Evolutionary conservation across 1,140 invertebrate genomes (phyloP).

Genomic region (Mizuhopecten yessoensis): DNA sequence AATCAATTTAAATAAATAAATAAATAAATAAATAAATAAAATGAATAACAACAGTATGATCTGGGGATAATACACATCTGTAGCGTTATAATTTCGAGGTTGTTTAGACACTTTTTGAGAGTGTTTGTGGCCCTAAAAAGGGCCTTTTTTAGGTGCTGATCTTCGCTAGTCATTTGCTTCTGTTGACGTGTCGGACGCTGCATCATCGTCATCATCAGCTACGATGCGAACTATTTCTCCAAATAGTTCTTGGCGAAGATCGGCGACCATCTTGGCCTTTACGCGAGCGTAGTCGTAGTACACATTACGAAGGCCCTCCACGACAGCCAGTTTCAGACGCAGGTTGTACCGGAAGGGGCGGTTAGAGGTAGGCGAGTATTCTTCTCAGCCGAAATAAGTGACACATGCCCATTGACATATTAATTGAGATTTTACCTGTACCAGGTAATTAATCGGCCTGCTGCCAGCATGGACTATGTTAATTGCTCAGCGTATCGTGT

Average conservation of each 20-base stretch:
- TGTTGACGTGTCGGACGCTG: not conserved
- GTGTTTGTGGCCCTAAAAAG: slow-evolving; percentile 21
- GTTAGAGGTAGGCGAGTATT: not conserved
- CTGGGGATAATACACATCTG: no score
- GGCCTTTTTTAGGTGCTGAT: not conserved
- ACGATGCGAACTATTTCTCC: slow-evolving; percentile 54
- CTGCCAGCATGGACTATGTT: not conserved
- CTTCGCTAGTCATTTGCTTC: not conserved
- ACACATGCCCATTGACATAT: not conserved
- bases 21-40: no score
- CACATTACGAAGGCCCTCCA: slow-evolving; percentile 61
- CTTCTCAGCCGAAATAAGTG: not conserved
- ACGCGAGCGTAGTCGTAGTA: slow-evolving; percentile 63
- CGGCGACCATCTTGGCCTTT: slow-evolving; percentile 57
- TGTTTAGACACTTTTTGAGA: not conserved
- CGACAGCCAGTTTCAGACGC: slow-evolving; percentile 58
- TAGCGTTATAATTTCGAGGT: not conserved
- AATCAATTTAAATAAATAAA: no score
- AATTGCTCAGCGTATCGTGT: not conserved
- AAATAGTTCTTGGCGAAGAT: slow-evolving; percentile 58
- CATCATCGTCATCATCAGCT: not conserved
- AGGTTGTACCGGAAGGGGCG: slow-evolving; percentile 62
- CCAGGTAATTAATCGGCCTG: not conserved
- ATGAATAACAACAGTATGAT: no score
- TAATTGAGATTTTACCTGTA: not conserved